A percentile compares a stretch with the other conserved stretches of the same genome.
Evolutionary conservation across 1,140 invertebrate species (phyloP).

Genomic region (Sipha flava): DNA sequence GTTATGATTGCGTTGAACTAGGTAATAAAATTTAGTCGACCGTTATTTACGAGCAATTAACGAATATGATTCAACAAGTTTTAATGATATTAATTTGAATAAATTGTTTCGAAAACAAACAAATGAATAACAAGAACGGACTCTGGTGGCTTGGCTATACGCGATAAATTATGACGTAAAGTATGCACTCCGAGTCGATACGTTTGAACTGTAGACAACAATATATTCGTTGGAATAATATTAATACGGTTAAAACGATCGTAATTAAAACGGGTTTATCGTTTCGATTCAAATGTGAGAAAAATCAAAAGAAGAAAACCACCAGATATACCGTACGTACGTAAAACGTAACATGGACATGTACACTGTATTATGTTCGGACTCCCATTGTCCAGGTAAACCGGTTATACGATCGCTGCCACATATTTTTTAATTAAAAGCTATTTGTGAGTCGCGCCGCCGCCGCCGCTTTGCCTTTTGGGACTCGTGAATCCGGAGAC

Average conservation of each 20-base stretch:
- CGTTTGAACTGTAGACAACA: too few species aligned
- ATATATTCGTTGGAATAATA: background rate
- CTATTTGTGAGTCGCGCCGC: conserved; percentile 6
- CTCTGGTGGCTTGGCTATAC: background rate
- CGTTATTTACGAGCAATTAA: background rate
- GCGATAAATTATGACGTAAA: background rate
- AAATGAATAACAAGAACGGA: background rate
- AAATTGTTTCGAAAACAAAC: background rate
- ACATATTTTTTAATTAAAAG: conserved; percentile 25
- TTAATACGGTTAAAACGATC: background rate
- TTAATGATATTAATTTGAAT: too few species aligned
- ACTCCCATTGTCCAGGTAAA: conserved; percentile 18
- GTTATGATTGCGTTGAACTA: too few species aligned
- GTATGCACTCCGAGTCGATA: too few species aligned
- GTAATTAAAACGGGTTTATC: background rate
- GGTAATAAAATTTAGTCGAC: too few species aligned
- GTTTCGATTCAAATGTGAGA: background rate
- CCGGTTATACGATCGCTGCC: conserved; percentile 19
- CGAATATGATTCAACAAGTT: too few species aligned
- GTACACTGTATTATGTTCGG: background rate
- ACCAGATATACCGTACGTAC: background rate
- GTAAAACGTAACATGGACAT: background rate
- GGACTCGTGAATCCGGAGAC: conserved; percentile 1
- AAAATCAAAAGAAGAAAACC: background rate
- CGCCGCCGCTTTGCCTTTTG: conserved; percentile 7